Conservation (phyloP, 2,888 invertebrate species). For the Microdon myrmicae region DNA sequence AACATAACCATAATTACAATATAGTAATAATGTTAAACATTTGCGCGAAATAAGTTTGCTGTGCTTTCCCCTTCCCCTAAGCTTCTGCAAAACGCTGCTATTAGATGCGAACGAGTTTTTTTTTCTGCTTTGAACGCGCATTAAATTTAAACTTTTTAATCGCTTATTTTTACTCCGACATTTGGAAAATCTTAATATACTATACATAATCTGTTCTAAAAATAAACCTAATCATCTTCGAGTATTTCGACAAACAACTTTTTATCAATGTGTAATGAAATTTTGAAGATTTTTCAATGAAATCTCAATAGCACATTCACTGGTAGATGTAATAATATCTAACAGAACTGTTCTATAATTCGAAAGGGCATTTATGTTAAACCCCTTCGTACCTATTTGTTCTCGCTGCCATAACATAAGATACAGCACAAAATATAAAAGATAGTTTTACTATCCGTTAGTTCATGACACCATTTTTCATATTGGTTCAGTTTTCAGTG, state of each 20-base stretch:
- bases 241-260: too few relatives aligned
- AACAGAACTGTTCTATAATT: too few relatives aligned
- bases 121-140: constrained; percentile 2
- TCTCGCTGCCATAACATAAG: constrained; percentile 50
- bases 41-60: too few relatives aligned
- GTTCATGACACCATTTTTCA: constrained; percentile 42
- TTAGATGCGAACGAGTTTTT: constrained; percentile 18
- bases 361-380: constrained; percentile 1
- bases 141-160: constrained; percentile 4
- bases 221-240: too few relatives aligned
- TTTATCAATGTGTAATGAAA: too few relatives aligned
- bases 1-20: background rate
- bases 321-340: too few relatives aligned
- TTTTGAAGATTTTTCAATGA: too few relatives aligned
- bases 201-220: too few relatives aligned
- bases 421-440: constrained; percentile 23
- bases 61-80: background rate
- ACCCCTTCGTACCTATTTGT: too few relatives aligned
- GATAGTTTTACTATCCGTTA: too few relatives aligned
- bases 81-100: constrained; percentile 11
- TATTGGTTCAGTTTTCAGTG: constrained; percentile 46
- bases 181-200: too few relatives aligned
- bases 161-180: background rate
- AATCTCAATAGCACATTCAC: too few relatives aligned
- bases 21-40: background rate